phyloP scores from a whole-genome alignment of 2,113 vertebrate genomes.

The Dendrocopos noguchii region DNA sequence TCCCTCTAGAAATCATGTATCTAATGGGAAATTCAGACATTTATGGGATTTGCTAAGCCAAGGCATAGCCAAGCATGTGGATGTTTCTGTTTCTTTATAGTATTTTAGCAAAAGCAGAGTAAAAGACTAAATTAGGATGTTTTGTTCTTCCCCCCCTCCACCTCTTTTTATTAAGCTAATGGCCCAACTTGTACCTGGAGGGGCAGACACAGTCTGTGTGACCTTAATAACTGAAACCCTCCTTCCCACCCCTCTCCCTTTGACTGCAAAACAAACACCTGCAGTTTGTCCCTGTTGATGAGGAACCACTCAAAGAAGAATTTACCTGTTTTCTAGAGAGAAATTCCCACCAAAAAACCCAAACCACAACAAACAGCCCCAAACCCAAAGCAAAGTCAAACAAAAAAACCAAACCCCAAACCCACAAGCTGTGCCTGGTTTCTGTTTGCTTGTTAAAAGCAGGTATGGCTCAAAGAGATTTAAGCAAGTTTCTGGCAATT shows the following conservation, averaged over 20 bases:
- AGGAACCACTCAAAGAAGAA: neutral
- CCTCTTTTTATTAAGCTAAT: neutral
- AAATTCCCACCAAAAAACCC: neutral
- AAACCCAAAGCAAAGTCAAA: too few relatives aligned
- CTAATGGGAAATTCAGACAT: constrained; percentile 43
- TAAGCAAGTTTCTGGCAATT: neutral
- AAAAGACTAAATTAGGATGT: neutral
- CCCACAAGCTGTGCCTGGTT: neutral
- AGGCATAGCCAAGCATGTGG: neutral
- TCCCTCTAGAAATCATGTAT: constrained; percentile 49
- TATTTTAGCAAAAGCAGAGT: neutral
- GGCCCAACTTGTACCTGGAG: neutral
- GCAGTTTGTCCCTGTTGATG: neutral
- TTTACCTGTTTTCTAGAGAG: neutral
- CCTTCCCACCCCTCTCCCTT: neutral
- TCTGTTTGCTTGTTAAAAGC: neutral
- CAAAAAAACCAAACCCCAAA: neutral
- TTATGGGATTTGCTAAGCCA: constrained; percentile 43
- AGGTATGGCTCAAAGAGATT: neutral
- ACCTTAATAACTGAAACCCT: neutral
- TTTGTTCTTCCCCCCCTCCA: rapidly evolving
- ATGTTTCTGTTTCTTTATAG: neutral
- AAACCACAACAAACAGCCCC: too few relatives aligned
- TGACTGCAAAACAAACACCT: neutral
- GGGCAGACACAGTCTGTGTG: neutral